A percentile compares a stretch with the other conserved stretches of the same genome.
Conservation (phyloP, 2,797 vertebrate species). For the Chiroxiphia lanceolata region DNA sequence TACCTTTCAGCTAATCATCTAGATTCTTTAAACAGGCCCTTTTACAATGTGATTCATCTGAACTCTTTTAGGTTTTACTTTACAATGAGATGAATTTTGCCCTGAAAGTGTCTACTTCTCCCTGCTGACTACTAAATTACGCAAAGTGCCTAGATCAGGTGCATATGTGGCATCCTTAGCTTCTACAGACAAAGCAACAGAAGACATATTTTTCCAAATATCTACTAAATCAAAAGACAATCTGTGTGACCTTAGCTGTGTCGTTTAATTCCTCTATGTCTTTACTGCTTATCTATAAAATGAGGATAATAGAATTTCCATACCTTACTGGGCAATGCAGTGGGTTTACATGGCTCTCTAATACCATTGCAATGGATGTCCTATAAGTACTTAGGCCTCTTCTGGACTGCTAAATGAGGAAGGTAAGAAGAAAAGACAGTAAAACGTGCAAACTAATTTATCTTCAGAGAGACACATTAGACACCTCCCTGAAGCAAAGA, state of each 20-base stretch:
- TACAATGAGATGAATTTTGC: neutral
- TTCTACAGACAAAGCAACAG: constrained; percentile 6
- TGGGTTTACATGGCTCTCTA: neutral
- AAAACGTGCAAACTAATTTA: neutral
- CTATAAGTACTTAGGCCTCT: neutral
- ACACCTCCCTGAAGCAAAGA: neutral
- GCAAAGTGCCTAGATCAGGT: neutral
- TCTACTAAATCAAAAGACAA: neutral
- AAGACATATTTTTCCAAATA: constrained; percentile 20
- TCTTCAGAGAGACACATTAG: neutral
- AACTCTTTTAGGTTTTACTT: neutral
- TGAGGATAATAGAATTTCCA: neutral
- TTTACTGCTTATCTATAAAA: neutral
- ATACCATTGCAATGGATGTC: neutral
- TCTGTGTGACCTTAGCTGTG: neutral
- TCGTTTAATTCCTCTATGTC: neutral
- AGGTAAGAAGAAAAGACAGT: neutral
- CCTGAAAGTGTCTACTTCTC: neutral
- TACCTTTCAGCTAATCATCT: constrained; percentile 9
- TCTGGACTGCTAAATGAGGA: neutral
- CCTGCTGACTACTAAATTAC: neutral
- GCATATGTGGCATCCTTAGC: neutral
- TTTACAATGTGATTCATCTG: neutral
- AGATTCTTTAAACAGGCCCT: neutral
- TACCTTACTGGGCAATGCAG: neutral